These are phyloP conservation scores for Chloroceryle amazona DNA, from an alignment of 2,797 vertebrate genomes.

Conservation along the genomic window DNA sequence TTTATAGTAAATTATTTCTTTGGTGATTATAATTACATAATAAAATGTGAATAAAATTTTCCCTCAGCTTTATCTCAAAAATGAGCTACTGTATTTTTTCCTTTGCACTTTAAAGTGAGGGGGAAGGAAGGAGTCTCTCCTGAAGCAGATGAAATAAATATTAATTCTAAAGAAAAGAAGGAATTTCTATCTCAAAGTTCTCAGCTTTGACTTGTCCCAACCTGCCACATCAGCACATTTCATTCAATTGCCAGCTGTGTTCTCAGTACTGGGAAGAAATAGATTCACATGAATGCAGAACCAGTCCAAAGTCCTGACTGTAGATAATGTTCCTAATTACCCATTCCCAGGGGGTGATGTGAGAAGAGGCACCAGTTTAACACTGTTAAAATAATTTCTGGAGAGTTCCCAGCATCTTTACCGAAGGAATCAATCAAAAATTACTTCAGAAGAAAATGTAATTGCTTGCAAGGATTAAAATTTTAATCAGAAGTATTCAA, in stretches of 20 bases:
- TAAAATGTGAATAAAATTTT: not conserved
- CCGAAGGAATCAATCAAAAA: slow-evolving; percentile 41
- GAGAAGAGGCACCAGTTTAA: slow-evolving; percentile 5
- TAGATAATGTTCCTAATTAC: slow-evolving; percentile 48
- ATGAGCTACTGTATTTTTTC: not conserved
- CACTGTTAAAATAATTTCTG: slow-evolving; percentile 41
- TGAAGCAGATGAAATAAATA: not conserved
- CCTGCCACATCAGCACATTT: not conserved
- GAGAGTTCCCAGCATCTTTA: slow-evolving; percentile 21
- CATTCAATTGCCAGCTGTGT: not conserved
- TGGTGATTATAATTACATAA: not conserved
- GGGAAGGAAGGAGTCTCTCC: not conserved
- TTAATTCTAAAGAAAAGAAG: too few species aligned
- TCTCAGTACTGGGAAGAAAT: not conserved
- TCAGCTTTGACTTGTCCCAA: not conserved
- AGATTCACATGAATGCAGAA: not conserved
- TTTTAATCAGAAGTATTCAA: slow-evolving; percentile 74
- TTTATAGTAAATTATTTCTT: not conserved
- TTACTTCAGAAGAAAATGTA: slow-evolving; percentile 69
- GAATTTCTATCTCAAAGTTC: not conserved
- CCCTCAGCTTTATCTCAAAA: not conserved
- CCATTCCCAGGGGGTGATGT: slow-evolving; percentile 1
- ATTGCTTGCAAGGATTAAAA: slow-evolving; percentile 76
- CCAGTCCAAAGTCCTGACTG: not conserved
- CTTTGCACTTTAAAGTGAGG: not conserved